Base-by-base conservation (phyloP, 2,797 vertebrate species). In the Manis pentadactyla region DNA sequence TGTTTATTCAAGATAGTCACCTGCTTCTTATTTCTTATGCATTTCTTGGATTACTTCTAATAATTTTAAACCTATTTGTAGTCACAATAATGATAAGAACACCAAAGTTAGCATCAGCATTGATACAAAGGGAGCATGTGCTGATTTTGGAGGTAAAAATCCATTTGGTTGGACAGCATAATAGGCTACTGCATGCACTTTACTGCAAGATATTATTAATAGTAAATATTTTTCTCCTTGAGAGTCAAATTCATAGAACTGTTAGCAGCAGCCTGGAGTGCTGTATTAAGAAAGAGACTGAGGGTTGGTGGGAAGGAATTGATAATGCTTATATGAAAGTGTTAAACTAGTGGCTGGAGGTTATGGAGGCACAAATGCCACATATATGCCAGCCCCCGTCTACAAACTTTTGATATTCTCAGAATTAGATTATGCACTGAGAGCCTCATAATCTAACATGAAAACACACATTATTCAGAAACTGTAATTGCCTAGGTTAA, bases 391-490 rank as follows among this genome's bases (percentile, higher is more conserved):
- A 61, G 3, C 94, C 55, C 59, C 78, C 2, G 11, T 75, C 37
- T 34, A 42, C 83, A 86, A 86, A 12, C 29, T 73, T 77, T 86
- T 21, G 49, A 55, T 84, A 53, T 59, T 88, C 73, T 92, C 75
- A 23, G 55, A 95, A 93, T 94, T 95, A 87, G 27, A 95, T 91
- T 96, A 84, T 81, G 25, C 31, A 46, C 53, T 46, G 74, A 83
- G 61, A 88, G 18, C 9, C 37, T 96, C 3, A 68, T 83, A 90
- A 90, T 94, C 31, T 92, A 95, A 89, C 46, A 86, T 84, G 61
- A 90, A 97, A 96, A 84, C 34, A 90, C 4, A 68, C 4, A 49
- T 74, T 79, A 46, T 93, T 94, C 12, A 87, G 78, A 96, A 97
- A 90, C 27, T 71, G 23, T 83, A 77, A 78, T 92, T 85, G 37